Conservation (phyloP, 1,140 invertebrate species). For the Drosophila kohkoa region DNA sequence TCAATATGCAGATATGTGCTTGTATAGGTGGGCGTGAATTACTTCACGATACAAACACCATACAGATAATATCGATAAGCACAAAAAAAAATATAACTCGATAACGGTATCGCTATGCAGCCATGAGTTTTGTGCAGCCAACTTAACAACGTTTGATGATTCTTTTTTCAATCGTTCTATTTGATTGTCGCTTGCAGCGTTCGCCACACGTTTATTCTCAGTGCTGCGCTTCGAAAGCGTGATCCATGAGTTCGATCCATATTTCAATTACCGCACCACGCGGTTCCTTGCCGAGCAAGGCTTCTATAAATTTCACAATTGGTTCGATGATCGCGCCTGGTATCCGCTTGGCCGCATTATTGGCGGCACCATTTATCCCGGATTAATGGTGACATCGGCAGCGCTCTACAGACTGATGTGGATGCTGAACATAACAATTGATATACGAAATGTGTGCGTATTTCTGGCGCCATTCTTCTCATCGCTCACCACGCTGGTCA, state of each 20-base stretch:
- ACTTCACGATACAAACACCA: neutral
- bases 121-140: conserved; percentile 6
- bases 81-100: neutral
- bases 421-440: conserved; percentile 96
- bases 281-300: conserved; percentile 97
- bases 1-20: conserved; percentile 3
- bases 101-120: conserved; percentile 8
- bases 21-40: conserved; percentile 19
- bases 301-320: conserved; percentile 99
- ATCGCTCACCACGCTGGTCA: conserved; percentile 97
- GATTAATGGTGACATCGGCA: conserved; percentile 98
- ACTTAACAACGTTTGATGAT: conserved; percentile 53
- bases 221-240: conserved; percentile 99
- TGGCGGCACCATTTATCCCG: conserved; percentile 98
- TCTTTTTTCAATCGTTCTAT: conserved; percentile 21
- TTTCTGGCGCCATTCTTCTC: conserved; percentile 99
- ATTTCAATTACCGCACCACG: conserved; percentile 99
- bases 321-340: conserved; percentile 99
- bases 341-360: conserved; percentile 99
- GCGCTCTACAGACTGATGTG: conserved; percentile 94
- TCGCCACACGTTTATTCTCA: conserved; percentile 97
- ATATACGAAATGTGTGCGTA: conserved; percentile 99
- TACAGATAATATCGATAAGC: conserved; percentile 21
- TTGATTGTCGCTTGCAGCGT: conserved; percentile 89
- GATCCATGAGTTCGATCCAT: conserved; percentile 99